phyloP scores from a whole-genome alignment of 2,113 vertebrate species.

The Seriola dumerili region DNA sequence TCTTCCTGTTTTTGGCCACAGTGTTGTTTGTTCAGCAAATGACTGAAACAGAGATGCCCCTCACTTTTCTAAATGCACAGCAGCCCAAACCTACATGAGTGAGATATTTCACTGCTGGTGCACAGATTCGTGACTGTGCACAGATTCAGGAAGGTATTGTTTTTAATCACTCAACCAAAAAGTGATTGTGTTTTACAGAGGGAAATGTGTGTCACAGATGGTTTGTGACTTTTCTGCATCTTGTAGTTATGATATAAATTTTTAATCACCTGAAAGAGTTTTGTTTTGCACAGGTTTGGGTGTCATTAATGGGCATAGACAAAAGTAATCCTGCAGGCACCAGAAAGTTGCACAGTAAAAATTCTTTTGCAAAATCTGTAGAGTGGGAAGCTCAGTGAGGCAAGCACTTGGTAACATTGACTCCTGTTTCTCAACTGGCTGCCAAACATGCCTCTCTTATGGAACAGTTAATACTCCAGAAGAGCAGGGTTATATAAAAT shows the following conservation, averaged over 20 bases:
- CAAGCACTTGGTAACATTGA: background rate
- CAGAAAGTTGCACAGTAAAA: background rate
- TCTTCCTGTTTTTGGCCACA: slow-evolving; percentile 60
- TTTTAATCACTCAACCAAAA: background rate
- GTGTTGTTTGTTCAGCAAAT: slow-evolving; percentile 53
- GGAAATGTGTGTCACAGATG: too few relatives aligned
- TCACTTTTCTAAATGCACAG: slow-evolving; percentile 8
- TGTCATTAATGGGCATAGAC: background rate
- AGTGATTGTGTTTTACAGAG: too few relatives aligned
- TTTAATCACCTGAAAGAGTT: too few relatives aligned
- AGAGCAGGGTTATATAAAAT: background rate
- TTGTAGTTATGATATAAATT: background rate
- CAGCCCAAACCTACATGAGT: slow-evolving; percentile 4
- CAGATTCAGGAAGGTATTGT: background rate
- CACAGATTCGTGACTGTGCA: background rate
- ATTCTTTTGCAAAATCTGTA: too few relatives aligned
- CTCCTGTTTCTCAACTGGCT: background rate
- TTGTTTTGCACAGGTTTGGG: background rate
- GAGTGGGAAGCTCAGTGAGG: too few relatives aligned
- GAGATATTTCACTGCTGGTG: background rate
- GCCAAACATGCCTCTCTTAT: background rate
- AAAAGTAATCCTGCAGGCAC: background rate
- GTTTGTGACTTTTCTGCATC: background rate
- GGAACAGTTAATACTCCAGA: background rate
- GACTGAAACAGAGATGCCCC: slow-evolving; percentile 27